Evolutionary conservation across 2,888 invertebrate species (phyloP).

Genomic region (Sarcophaga subvicina): DNA sequence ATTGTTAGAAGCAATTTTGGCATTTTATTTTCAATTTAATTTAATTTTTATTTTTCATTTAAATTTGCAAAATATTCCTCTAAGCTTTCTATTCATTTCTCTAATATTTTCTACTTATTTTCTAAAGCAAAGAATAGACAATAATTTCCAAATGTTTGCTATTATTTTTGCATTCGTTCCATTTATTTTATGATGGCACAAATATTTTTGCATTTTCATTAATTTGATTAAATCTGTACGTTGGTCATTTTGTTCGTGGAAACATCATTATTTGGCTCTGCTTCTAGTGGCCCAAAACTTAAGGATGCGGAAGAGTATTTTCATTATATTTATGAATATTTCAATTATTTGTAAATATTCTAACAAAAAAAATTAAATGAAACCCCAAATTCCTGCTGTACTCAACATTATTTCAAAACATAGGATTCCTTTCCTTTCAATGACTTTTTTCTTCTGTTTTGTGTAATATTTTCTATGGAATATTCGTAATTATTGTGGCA

Average conservation of each 20-base stretch:
- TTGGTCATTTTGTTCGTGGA: conserved; percentile 7
- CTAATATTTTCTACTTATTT: too few relatives aligned
- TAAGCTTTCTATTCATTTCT: too few relatives aligned
- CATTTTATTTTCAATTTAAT: too few relatives aligned
- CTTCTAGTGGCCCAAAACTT: not conserved
- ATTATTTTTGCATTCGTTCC: too few relatives aligned
- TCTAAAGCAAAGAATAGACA: too few relatives aligned
- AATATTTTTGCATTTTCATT: not conserved
- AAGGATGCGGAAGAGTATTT: conserved; percentile 1
- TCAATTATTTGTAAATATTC: not conserved
- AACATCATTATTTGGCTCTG: not conserved
- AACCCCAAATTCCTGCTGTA: conserved; percentile 2
- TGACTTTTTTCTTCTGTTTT: not conserved
- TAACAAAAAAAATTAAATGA: not conserved
- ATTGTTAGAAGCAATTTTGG: too few relatives aligned
- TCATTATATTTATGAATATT: not conserved
- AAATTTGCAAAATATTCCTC: too few relatives aligned
- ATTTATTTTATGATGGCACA: not conserved
- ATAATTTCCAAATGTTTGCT: too few relatives aligned
- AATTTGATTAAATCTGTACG: not conserved
- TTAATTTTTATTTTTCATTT: too few relatives aligned
- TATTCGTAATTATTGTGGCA: not conserved
- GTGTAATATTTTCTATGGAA: conserved; percentile 5
- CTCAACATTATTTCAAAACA: not conserved
- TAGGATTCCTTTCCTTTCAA: not conserved